Percentiles rank a stretch among this genome's conserved stretches.
These are phyloP conservation scores for Isichthys henryi DNA, from an alignment of 2,113 vertebrate genomes.

Conservation along the genomic window DNA sequence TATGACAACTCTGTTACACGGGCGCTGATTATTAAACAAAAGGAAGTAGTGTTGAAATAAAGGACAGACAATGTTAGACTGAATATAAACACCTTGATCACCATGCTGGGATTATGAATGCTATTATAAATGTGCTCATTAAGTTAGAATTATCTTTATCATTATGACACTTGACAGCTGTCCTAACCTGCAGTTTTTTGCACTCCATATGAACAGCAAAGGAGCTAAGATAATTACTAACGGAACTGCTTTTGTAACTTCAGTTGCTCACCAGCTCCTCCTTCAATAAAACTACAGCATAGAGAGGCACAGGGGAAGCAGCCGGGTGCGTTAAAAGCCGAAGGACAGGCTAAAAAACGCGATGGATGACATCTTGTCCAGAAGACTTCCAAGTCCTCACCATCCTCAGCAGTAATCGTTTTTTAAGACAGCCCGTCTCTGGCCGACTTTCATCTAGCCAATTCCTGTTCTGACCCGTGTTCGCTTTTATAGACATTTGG, in stretches of 20 bases:
- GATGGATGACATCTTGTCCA: neutral
- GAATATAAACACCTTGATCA: neutral
- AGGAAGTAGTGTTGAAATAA: neutral
- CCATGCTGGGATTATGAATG: neutral
- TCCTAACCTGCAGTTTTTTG: neutral
- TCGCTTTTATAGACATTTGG: neutral
- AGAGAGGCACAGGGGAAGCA: neutral
- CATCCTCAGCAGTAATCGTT: neutral
- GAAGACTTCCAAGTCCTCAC: neutral
- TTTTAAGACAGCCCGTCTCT: neutral
- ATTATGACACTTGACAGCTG: neutral
- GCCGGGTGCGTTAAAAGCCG: neutral
- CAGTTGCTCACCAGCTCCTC: neutral
- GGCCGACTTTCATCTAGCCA: neutral
- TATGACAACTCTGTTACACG: neutral
- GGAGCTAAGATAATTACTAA: neutral
- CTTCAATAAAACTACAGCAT: neutral
- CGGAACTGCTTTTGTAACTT: neutral
- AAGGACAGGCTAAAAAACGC: neutral
- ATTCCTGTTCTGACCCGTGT: neutral
- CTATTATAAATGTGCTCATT: neutral
- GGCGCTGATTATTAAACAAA: neutral
- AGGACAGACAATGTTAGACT: neutral
- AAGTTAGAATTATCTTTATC: neutral
- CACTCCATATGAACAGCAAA: neutral